phyloP scores from a whole-genome alignment of 2,797 vertebrate genomes.

The Pipistrellus nathusii region DNA sequence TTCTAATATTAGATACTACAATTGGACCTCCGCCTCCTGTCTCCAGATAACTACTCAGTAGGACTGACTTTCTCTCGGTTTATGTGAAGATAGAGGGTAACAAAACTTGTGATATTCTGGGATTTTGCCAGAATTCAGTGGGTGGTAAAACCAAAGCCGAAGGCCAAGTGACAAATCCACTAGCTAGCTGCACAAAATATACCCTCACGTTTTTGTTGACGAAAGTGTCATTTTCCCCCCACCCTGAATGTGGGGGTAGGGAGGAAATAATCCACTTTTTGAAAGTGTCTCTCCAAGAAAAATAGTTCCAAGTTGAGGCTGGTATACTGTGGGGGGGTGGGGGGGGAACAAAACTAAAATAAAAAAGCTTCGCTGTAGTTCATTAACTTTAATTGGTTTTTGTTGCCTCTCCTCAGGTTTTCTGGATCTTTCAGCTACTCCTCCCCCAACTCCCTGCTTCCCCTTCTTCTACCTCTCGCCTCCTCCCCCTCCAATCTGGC shows the following conservation, averaged over 20 bases:
- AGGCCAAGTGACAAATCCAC: constrained; percentile 73
- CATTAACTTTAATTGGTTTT: constrained; percentile 86
- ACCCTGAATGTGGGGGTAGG: constrained; percentile 55
- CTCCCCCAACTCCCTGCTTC: constrained; percentile 87
- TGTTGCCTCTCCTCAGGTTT: constrained; percentile 87
- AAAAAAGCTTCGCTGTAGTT: constrained; percentile 86
- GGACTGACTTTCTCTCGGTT: constrained; percentile 80
- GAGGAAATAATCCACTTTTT: constrained; percentile 80
- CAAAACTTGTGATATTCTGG: constrained; percentile 82
- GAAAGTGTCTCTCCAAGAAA: constrained; percentile 80
- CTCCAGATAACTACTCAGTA: constrained; percentile 85
- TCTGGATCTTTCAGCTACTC: constrained; percentile 87
- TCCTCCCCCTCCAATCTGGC: constrained; percentile 91
- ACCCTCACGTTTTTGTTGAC: constrained; percentile 74
- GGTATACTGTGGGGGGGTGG: constrained; percentile 75
- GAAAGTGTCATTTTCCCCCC: constrained; percentile 28
- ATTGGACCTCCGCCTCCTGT: constrained; percentile 88
- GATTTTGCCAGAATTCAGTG: constrained; percentile 82
- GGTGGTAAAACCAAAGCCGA: constrained; percentile 83
- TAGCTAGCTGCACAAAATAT: constrained; percentile 54
- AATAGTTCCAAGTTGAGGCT: constrained; percentile 87
- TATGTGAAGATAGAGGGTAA: constrained; percentile 83
- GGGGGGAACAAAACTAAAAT: constrained; percentile 80
- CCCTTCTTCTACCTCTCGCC: constrained; percentile 90
- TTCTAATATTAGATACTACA: constrained; percentile 88